phyloP scores from a whole-genome alignment of 2,888 invertebrate genomes.

The Tachina grossa region DNA sequence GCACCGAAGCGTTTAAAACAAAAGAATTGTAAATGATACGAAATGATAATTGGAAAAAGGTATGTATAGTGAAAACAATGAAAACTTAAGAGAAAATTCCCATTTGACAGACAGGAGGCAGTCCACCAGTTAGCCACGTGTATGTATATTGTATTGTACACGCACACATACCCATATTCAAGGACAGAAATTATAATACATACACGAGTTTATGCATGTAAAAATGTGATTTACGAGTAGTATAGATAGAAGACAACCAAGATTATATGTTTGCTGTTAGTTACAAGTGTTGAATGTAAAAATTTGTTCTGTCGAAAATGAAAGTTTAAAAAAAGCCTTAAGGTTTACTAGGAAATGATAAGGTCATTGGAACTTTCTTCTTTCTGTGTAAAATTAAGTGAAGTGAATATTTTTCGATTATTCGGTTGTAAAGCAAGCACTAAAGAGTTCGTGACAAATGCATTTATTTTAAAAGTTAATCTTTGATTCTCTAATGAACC shows the following conservation, averaged over 20 bases:
- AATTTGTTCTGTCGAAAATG: slow-evolving; percentile 37
- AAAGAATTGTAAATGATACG: slow-evolving; percentile 30
- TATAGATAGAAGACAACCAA: background rate
- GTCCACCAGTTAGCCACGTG: background rate
- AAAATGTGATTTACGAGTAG: background rate
- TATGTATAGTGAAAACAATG: background rate
- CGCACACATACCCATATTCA: background rate
- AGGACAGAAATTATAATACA: background rate
- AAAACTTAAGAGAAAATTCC: slow-evolving; percentile 20
- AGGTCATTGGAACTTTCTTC: background rate
- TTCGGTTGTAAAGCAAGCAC: no score
- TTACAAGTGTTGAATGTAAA: slow-evolving; percentile 23
- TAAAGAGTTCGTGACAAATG: no score
- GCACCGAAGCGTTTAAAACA: background rate
- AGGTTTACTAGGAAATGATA: background rate
- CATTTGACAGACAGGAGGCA: background rate
- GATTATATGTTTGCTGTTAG: slow-evolving; percentile 3
- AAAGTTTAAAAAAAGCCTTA: slow-evolving; percentile 41
- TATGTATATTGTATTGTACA: background rate
- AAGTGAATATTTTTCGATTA: no score
- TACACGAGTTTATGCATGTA: background rate
- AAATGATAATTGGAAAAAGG: background rate
- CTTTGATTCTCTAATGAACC: no score
- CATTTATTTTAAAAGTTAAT: no score
- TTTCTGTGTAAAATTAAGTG: background rate